Evolutionary conservation across 2,113 vertebrate species (phyloP), one percentile per base, ranked within the genome.

Genomic region (Austrofundulus limnaeus): DNA sequence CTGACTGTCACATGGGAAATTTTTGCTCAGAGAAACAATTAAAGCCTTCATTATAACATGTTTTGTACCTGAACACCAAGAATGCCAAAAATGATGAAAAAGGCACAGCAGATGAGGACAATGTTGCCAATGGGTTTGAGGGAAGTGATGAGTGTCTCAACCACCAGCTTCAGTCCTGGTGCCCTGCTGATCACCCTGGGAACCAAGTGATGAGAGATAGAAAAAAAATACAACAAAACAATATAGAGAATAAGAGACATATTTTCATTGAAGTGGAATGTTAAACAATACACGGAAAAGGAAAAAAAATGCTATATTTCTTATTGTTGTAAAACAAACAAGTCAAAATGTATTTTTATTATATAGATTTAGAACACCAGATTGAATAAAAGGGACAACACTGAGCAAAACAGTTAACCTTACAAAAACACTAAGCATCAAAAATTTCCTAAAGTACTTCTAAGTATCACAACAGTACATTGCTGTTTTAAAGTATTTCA

Each of bases 41-140:
- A 4, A 42, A 42, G 3, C 15, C 24, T 45, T 60, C 17, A 24
- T 39, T 3, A 39, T 20, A 17, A 20, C 0, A 3, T 47, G 70
- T 70, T 38, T 8, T 52, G 24, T 55, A 99, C 97, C 96, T 99
- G 97, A 49, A 99, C 97, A 1, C 97, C 97, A 19, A 99, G 91
- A 76, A 99, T 99, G 62, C 97, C 97, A 1, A 99, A 99, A 89
- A 99, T 99, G 72, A 99, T 97, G 89, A 99, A 99, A 92, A 99
- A 99, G 76, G 97, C 97, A 0, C 97, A 99, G 90, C 97, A 99
- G 82, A 99, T 99, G 67, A 99, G 95, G 11, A 99, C 97, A 0
- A 99, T 99, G 81, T 99, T 99, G 75, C 97, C 97, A 5, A 99
- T 99, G 74, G 97, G 97, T 72, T 99, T 99, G 15, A 99, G 94